Conservation (phyloP, 2,888 invertebrate genomes). For the Globia sparganii region DNA sequence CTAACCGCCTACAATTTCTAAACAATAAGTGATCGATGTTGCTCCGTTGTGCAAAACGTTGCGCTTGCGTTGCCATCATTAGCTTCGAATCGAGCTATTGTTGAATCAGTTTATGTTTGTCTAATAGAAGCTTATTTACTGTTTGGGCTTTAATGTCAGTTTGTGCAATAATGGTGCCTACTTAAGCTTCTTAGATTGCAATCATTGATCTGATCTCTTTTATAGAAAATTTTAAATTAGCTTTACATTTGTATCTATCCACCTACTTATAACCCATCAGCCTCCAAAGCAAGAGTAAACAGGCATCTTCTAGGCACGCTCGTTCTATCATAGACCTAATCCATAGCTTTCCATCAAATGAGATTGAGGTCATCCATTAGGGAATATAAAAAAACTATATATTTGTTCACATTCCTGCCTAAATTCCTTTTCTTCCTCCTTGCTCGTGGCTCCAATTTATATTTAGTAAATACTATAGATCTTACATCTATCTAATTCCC, state of each 20-base stretch:
- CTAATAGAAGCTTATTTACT: constrained; percentile 34
- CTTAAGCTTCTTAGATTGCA: constrained; percentile 4
- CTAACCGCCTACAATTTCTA: constrained; percentile 73
- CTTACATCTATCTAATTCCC: not conserved
- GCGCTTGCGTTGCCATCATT: constrained; percentile 56
- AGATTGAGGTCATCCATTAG: not conserved
- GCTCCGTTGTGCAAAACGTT: constrained; percentile 68
- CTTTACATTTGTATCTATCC: not conserved
- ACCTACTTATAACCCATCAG: not conserved
- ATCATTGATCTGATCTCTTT: constrained; percentile 11
- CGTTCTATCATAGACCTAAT: not conserved
- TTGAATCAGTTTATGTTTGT: constrained; percentile 45
- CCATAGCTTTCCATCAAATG: not conserved
- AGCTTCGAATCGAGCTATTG: constrained; percentile 40
- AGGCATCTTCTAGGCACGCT: not conserved
- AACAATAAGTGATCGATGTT: constrained; percentile 72
- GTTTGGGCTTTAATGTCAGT: constrained; percentile 34
- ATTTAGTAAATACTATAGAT: too few species aligned
- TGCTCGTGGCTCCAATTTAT: not conserved
- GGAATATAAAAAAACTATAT: not conserved
- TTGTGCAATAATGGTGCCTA: constrained; percentile 26
- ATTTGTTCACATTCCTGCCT: not conserved
- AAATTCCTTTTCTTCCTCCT: not conserved
- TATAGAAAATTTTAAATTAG: not conserved
- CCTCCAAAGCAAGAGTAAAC: not conserved